Evolutionary conservation across 1,140 invertebrate genomes (phyloP).

Genomic region (silkworm (Bombyx mori)): DNA sequence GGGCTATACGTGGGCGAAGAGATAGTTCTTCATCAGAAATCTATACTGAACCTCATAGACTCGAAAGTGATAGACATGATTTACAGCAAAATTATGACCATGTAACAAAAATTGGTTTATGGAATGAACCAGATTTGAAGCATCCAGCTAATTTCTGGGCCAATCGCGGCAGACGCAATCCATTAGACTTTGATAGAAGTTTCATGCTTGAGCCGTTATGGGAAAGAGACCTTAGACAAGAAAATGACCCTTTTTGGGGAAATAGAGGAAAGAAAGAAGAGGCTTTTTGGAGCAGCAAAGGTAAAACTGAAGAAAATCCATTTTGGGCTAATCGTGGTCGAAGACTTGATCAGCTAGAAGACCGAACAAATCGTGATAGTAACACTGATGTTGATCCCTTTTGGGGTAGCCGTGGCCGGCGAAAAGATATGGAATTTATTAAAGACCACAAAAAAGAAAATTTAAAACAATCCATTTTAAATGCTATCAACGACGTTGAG

Average conservation of each 20-base stretch:
- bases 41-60: neutral
- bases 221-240: slow-evolving; percentile 28
- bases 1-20: slow-evolving; percentile 43
- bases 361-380: slow-evolving; percentile 47
- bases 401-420: slow-evolving; percentile 37
- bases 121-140: neutral
- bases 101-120: too few relatives aligned
- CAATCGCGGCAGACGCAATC: slow-evolving; percentile 13
- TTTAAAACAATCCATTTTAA: slow-evolving; percentile 35
- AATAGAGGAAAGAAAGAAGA: slow-evolving; percentile 18
- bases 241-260: slow-evolving; percentile 31
- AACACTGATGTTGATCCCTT: slow-evolving; percentile 35
- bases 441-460: slow-evolving; percentile 37
- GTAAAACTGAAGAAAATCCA: slow-evolving; percentile 31
- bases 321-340: slow-evolving; percentile 30
- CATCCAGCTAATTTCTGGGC: slow-evolving; percentile 16
- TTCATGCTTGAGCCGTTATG: slow-evolving; percentile 30
- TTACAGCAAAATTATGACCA: too few relatives aligned
- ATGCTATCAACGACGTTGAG: slow-evolving; percentile 36
- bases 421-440: slow-evolving; percentile 40
- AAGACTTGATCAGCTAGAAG: slow-evolving; percentile 17
- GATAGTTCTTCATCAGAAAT: slow-evolving; percentile 37
- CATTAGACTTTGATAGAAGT: slow-evolving; percentile 15
- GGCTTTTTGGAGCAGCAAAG: slow-evolving; percentile 23
- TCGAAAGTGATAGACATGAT: too few relatives aligned